Evolutionary conservation across 2,888 invertebrate genomes (phyloP).

Genomic region (Eupithecia inturbata): DNA sequence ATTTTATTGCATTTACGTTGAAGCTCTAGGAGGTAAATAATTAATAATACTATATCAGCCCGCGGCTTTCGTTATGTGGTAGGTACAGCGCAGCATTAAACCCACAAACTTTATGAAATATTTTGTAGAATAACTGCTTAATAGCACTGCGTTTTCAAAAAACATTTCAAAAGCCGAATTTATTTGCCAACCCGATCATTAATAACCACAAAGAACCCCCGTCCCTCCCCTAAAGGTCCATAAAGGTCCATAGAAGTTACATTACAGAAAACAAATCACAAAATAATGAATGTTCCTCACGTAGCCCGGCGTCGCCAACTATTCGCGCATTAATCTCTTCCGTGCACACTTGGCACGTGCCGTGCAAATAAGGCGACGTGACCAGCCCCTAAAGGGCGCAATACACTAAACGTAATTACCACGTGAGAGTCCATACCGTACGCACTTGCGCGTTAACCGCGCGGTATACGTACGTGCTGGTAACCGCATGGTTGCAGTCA

Average conservation of each 20-base stretch:
- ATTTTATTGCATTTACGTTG: too few species aligned
- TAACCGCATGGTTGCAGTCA: too few species aligned
- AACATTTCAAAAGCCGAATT: too few species aligned
- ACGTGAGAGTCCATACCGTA: not conserved
- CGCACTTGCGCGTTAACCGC: not conserved
- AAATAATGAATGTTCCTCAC: slow-evolving; percentile 45
- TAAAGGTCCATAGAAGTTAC: slow-evolving; percentile 8
- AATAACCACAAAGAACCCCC: not conserved
- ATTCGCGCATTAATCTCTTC: slow-evolving; percentile 50
- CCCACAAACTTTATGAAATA: too few species aligned
- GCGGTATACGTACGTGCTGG: not conserved
- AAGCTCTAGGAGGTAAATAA: too few species aligned
- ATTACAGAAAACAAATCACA: slow-evolving; percentile 13
- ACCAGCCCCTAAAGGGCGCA: slow-evolving; percentile 13
- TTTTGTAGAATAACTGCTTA: too few species aligned
- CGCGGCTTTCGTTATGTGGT: too few species aligned
- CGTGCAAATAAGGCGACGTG: slow-evolving; percentile 34
- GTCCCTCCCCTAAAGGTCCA: not conserved
- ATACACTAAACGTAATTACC: not conserved
- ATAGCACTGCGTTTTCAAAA: too few species aligned
- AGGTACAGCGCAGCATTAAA: too few species aligned
- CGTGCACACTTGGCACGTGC: slow-evolving; percentile 30
- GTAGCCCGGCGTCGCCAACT: slow-evolving; percentile 44
- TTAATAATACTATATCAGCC: too few species aligned
- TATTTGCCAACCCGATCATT: not conserved